Evolutionary conservation across 2,888 invertebrate species (phyloP), one percentile per base, ranked within the genome.

Genomic region (Pseudanteris insignis): DNA sequence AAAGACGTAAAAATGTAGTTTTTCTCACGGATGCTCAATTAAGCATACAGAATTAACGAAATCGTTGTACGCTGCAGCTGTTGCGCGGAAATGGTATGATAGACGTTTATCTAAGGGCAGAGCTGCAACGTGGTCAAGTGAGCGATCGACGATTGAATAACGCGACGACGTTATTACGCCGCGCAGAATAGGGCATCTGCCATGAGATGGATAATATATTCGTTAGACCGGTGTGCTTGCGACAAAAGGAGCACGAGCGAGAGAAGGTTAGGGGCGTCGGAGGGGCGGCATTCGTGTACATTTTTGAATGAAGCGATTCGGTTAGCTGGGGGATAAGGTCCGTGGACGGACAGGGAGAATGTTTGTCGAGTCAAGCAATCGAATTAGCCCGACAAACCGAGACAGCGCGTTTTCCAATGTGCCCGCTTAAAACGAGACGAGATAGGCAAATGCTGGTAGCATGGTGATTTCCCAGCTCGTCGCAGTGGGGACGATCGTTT

Each of bases 281-380:
- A 15, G 29, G 51, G 61, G 53, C 54, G 63, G 63, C 66, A 67
- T 53, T 67, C 66, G 68, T 67, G 71, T 71, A 72, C 70, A 76
- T 76, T 77, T 74, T 74, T 68, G 68, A 76, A 73, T 72, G 71
- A 77, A 75, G 74, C 71, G 67, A 77, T 77, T 77, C 71, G 64
- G 70, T 65, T 71, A 67, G 69, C 66, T 58, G 38, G 55, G 48
- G 66, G 67, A 70, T 71, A 72, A 70, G 71, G 71, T 69, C 67
- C 67, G 60, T 55, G 65, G 63, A 67, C 43, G 54, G 55, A 59
- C 48, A 50, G 61, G 58, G 29, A 50, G 58, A 64, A 63, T 60
- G 68, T 67, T 70, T 68, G 70, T 67, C 64, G 70, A 74, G 71
- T 68, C 67, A 67, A 73, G 75, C 69, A 71, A 76, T 72, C 68